phyloP scores from a whole-genome alignment of 2,888 invertebrate species.

The Leistus spinibarbis region DNA sequence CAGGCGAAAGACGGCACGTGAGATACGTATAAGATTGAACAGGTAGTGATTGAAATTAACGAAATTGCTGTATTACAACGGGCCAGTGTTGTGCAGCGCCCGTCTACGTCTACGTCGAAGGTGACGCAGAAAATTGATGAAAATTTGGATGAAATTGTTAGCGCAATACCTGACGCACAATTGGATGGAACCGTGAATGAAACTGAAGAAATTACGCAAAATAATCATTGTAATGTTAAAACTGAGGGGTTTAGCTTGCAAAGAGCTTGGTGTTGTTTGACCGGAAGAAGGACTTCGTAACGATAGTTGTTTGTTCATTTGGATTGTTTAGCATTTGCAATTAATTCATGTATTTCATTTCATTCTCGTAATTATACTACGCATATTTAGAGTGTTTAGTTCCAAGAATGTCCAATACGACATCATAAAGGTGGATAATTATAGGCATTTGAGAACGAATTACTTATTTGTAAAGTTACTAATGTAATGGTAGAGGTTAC shows the following conservation, averaged over 20 bases:
- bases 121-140: constrained; percentile 40
- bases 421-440: no score
- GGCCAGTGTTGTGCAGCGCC: not conserved
- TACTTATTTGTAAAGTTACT: no score
- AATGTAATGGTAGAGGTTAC: no score
- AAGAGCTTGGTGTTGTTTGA: constrained; percentile 62
- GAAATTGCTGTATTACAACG: constrained; percentile 41
- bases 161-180: constrained; percentile 41
- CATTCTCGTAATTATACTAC: no score
- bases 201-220: not conserved
- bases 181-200: not conserved
- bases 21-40: constrained; percentile 49
- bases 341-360: no score
- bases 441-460: no score
- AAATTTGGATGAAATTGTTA: constrained; percentile 52
- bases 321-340: not conserved
- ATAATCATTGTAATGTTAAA: constrained; percentile 9
- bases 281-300: constrained; percentile 55
- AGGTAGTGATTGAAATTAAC: constrained; percentile 55
- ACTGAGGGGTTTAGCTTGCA: constrained; percentile 59
- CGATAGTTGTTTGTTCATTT: constrained; percentile 27
- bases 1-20: constrained; percentile 56
- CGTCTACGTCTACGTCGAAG: constrained; percentile 26
- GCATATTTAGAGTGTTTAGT: no score
- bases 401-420: no score